Evolutionary conservation across 64 coral and sea anemone genomes (phyloP), one percentile per base, ranked within the genome.

Genomic region (Montipora cactus): DNA sequence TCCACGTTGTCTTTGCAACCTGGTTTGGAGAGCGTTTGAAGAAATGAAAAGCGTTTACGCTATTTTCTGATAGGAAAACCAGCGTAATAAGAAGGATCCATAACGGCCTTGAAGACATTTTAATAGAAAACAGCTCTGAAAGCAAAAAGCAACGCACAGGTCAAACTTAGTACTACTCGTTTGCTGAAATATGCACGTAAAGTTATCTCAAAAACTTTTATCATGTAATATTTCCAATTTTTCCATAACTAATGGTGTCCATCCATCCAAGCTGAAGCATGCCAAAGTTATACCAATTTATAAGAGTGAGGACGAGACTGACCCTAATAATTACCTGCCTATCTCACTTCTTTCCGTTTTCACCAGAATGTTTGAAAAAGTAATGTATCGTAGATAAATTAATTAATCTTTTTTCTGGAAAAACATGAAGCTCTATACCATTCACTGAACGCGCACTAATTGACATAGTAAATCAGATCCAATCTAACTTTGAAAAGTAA

Each of bases 1-100:
- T 67, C 9, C 16, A 49, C 9, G 9, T 18, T 86, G 46, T 70
- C 11, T 72, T 71, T 22, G 16, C 71, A 46, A 86, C 49, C 62
- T 86, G 62, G 23, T 86, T 86, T 48, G 82, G 62, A 0, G 66
- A 59, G 20, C 62, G 15, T 72, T 86, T 86, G 82, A 86, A 71
- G 64, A 67, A 71, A 48, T 71, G 47, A 47, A 50, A n/a, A 18
- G 59, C 19, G 0, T 71, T 44, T 11, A 86, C 46, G 70, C 20
- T 64, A 71, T 71, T 71, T 23, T 4, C 44, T 11, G 64, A 18
- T 9, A 50, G 18, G 15, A 71, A 47, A 23, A 19, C 19, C 64
- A 71, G 20, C 2, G 49, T 44, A 15, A 86, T 59, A 20, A 71
- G 44, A 20, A 71, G 7, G 19, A 48, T 18, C 16, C 68, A 66